phyloP scores from a whole-genome alignment of 2,113 vertebrate species.

The Platichthys stellatus region DNA sequence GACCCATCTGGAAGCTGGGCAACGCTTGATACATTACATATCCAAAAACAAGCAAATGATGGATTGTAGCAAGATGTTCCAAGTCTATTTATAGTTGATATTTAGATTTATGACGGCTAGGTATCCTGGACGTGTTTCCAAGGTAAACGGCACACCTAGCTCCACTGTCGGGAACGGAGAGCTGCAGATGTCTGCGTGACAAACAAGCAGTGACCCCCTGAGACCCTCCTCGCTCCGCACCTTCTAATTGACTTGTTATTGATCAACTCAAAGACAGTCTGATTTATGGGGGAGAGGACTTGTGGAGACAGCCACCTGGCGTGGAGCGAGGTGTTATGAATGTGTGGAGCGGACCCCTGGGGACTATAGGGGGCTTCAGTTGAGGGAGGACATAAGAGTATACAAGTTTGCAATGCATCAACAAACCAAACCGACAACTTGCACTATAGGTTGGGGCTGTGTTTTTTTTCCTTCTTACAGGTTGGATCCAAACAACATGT shows the following conservation, averaged over 20 bases:
- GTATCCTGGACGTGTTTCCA: constrained; percentile 57
- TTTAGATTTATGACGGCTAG: constrained; percentile 73
- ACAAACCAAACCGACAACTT: constrained; percentile 36
- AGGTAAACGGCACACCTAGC: constrained; percentile 58
- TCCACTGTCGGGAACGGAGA: constrained; percentile 57
- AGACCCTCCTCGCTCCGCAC: constrained; percentile 74
- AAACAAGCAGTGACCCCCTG: constrained; percentile 80
- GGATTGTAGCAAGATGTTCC: constrained; percentile 69
- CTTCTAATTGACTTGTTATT: constrained; percentile 85
- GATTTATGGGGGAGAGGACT: constrained; percentile 76
- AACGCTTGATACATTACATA: constrained; percentile 53
- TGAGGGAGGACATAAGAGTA: constrained; percentile 63
- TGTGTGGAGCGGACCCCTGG: constrained; percentile 59
- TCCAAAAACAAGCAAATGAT: constrained; percentile 69
- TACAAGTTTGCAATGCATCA: constrained; percentile 66
- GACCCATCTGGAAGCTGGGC: constrained; percentile 48
- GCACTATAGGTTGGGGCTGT: constrained; percentile 15
- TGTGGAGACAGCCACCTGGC: constrained; percentile 81
- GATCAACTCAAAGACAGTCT: constrained; percentile 82
- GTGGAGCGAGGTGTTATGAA: constrained; percentile 71
- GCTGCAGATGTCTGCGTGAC: constrained; percentile 81
- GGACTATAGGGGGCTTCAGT: constrained; percentile 60
- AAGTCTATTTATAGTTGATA: constrained; percentile 70
- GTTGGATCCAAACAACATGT: constrained; percentile 38
- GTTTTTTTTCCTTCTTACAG: background rate